Base-by-base conservation (phyloP, 2,888 invertebrate species). In the Cerceris rybyensis region DNA sequence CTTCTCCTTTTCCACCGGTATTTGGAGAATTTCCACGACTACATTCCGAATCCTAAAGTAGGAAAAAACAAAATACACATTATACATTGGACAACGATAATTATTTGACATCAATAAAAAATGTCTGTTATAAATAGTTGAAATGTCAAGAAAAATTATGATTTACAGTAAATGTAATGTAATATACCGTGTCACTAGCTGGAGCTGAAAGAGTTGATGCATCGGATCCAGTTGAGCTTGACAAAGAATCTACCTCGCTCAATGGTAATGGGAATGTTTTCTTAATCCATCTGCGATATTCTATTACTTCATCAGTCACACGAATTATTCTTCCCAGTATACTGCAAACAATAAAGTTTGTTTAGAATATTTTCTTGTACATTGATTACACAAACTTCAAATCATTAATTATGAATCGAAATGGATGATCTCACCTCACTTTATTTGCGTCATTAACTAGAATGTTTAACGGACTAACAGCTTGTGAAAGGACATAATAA, bases 271-370 rank as follows among this genome's bases (percentile, higher is more conserved):
- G 92, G 89, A 92, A 92, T 88, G 91, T 94, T 81, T 94, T 94
- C 85, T 94, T 94, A 76, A 96, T 95, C 95, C 95, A 95, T 76
- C 93, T 93, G 68, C 96, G 93, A 89, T 96, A 96, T 43, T 95
- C 94, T 80, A 96, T 95, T 59, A 99, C 98, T 93, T 98, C 98
- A 93, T 98, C 98, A 58, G 98, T 98, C 73, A 99, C 96, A 88
- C 97, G 95, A 88, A 99, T 95, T 86, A 99, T 97, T 88, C 98
- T 96, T 52, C 98, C 98, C 87, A 99, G 94, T 93, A 97, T 96
- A 92, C 95, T 95, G 87, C 54, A 43, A 46, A 7, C 11, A 58
- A 54, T 43, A 68, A 65, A 49, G 16, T 59, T 49, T 61, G 61
- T 57, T 57, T 4, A 50, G 46, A 69, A 61, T 17, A 6, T 14